A percentile compares a stretch with the other conserved stretches of the same genome.
These are phyloP conservation scores for Stramonita haemastoma DNA, from an alignment of 2,888 invertebrate genomes.

Conservation along the genomic window DNA sequence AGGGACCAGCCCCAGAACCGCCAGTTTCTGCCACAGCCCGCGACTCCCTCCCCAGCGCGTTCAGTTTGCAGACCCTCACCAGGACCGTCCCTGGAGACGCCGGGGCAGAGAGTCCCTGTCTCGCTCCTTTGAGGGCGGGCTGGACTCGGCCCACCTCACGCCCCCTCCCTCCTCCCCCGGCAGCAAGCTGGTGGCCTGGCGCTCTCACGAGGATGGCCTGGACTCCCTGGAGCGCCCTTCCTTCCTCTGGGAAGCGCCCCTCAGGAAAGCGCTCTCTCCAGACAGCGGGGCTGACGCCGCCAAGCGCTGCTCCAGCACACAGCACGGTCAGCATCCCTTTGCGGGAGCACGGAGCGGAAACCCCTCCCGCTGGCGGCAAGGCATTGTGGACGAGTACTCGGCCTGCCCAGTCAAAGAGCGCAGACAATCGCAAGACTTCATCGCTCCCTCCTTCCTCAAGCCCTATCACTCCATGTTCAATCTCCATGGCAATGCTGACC, in stretches of 20 bases:
- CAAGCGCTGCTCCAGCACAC: neutral
- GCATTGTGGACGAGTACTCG: neutral
- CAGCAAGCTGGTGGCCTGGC: slow-evolving; percentile 4
- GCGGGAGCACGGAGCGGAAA: neutral
- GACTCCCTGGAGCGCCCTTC: neutral
- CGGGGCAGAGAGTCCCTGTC: neutral
- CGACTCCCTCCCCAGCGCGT: neutral
- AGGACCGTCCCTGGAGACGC: neutral
- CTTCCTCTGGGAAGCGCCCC: neutral
- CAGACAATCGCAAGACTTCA: slow-evolving; percentile 38
- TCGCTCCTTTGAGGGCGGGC: slow-evolving; percentile 8
- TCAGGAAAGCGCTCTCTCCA: neutral
- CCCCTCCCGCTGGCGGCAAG: slow-evolving; percentile 29
- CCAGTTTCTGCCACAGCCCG: neutral
- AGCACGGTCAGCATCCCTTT: neutral
- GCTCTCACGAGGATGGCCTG: slow-evolving; percentile 27
- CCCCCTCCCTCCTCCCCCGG: neutral
- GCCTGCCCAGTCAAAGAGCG: neutral
- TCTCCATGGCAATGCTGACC: neutral
- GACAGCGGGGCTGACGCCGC: neutral
- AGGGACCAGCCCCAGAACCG: neutral
- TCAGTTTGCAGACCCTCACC: neutral
- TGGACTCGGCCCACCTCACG: neutral
- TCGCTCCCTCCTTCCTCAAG: slow-evolving; percentile 48
- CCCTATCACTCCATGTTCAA: slow-evolving; percentile 43